Evolutionary conservation across 2,797 vertebrate species (phyloP), one percentile per base, ranked within the genome.

Genomic region (Melopsittacus undulatus): DNA sequence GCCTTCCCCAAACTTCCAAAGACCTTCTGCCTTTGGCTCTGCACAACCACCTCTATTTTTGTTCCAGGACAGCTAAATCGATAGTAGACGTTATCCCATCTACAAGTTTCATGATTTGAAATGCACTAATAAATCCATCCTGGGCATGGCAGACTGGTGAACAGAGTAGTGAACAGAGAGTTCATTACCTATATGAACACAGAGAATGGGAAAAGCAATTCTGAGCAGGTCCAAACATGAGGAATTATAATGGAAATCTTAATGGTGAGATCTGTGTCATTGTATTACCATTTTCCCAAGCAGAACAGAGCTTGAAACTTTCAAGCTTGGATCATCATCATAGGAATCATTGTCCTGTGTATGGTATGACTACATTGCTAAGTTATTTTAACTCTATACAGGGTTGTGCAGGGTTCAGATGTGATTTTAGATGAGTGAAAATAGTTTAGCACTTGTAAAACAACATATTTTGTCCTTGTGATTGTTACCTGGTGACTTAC

Each of bases 211-310:
- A 85, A 69, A 88, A 91, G 30, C 30, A 70, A 49, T 43, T 43
- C 63, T 67, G 15, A 70, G n/a, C 92, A 90, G 52, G 85, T 74
- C 52, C 86, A 82, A 83, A 77, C 89, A 79, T 14, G 83, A 40
- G 2, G 75, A 86, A 22, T 46, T 86, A 89, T 87, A 75, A 67
- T 56, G 62, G 52, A 94, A 70, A 95, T 95, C 95, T 95, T 24
- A 40, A 11, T 26, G 48, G 24, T 2, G 59, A 92, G 67, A 70
- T 87, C 81, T 82, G 29, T 92, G 83, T 61, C 94, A 83, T 10
- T 61, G 45, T 7, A 54, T 67, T 92, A 92, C 27, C 45, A 77
- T 92, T 96, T 84, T 94, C 77, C 83, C 83, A 92, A 73, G 91
- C 3, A 24, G 34, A 82, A 48, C 48, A 79, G 54, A 79, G 56